Evolutionary conservation across 2,113 vertebrate species (phyloP).

Genomic region (Catagonus wagneri): DNA sequence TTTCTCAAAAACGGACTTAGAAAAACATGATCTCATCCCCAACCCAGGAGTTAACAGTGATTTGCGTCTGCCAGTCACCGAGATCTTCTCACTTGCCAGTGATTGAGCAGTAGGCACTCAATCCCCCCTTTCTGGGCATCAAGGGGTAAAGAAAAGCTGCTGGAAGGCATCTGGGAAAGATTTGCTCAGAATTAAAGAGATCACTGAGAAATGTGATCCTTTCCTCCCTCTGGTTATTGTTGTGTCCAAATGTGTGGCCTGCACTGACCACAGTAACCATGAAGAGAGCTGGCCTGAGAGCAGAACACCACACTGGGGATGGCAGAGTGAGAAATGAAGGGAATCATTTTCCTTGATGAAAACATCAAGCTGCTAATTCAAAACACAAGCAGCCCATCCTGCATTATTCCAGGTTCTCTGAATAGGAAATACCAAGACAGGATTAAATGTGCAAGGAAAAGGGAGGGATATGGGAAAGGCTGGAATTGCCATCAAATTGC

Average conservation of each 20-base stretch:
- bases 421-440: not conserved
- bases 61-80: not conserved
- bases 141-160: not conserved
- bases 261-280: not conserved
- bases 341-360: not conserved
- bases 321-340: not conserved
- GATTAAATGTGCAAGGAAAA: not conserved
- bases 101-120: not conserved
- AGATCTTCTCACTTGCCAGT: not conserved
- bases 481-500: not conserved
- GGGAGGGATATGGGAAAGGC: not conserved
- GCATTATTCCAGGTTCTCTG: not conserved
- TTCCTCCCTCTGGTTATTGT: not conserved
- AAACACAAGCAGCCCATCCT: not conserved
- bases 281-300: not conserved
- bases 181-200: not conserved
- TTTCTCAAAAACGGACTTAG: too few relatives aligned
- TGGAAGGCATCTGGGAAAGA: not conserved
- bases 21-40: not conserved
- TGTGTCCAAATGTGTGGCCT: not conserved
- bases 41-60: not conserved
- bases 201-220: not conserved
- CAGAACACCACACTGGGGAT: not conserved
- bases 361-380: not conserved
- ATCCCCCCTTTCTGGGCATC: not conserved